These are phyloP conservation scores for Epizoanthus rinbou DNA, from an alignment of 92 coral and sea anemone genomes.

Conservation along the genomic window DNA sequence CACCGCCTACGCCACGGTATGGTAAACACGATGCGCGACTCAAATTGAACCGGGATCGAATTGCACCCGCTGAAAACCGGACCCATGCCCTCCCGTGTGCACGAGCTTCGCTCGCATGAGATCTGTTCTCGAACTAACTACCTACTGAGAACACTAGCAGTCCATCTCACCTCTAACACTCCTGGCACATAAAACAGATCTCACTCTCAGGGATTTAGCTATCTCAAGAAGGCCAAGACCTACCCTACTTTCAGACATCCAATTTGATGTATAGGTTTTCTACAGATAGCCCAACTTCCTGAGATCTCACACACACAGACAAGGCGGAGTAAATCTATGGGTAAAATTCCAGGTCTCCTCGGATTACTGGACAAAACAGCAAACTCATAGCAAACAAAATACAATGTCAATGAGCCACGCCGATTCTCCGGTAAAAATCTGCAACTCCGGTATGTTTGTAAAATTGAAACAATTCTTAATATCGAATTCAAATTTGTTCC, in stretches of 20 bases:
- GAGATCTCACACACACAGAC: neutral
- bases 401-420: no score
- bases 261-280: neutral
- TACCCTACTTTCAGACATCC: slow-evolving; percentile 31
- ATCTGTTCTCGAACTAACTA: slow-evolving; percentile 24
- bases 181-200: neutral
- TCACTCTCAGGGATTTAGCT: neutral
- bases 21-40: slow-evolving; percentile 17
- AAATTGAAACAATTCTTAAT: no score
- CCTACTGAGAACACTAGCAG: neutral
- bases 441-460: no score
- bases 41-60: neutral
- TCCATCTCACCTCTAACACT: neutral
- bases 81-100: neutral
- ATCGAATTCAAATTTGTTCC: no score
- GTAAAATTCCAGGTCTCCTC: no score
- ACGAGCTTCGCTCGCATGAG: neutral
- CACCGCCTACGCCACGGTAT: slow-evolving; percentile 28
- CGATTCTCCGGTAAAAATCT: no score
- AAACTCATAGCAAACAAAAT: no score
- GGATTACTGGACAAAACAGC: no score
- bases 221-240: slow-evolving; percentile 7
- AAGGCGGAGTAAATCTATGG: neutral
- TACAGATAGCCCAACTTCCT: neutral
- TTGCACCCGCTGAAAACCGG: slow-evolving; percentile 4